These are phyloP conservation scores for Ectropis crepuscularia DNA, from an alignment of 2,888 invertebrate species.

Conservation along the genomic window DNA sequence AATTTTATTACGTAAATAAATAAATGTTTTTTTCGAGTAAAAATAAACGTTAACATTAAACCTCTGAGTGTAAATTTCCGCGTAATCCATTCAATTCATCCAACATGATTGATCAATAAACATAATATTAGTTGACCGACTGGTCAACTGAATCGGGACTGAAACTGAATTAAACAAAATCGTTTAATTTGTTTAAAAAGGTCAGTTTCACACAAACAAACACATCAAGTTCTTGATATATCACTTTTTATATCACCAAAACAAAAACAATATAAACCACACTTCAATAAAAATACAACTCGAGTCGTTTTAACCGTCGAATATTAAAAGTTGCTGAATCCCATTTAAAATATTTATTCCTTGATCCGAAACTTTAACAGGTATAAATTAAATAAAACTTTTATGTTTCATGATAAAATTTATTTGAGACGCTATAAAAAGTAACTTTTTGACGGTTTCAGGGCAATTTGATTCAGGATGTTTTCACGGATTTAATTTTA, in stretches of 20 bases:
- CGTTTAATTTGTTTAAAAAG: too few species aligned
- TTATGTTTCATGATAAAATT: conserved; percentile 31
- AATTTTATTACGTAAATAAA: too few species aligned
- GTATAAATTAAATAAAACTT: conserved; percentile 42
- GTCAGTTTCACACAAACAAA: too few species aligned
- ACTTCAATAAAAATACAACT: conserved; percentile 4
- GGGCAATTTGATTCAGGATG: conserved; percentile 29
- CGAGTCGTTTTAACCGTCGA: conserved; percentile 25
- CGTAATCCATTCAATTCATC: too few species aligned
- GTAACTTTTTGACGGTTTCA: conserved; percentile 29
- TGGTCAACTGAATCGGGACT: too few species aligned
- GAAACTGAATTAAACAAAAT: too few species aligned
- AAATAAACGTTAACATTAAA: too few species aligned
- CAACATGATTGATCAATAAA: too few species aligned
- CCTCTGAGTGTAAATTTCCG: too few species aligned
- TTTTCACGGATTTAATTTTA: conserved; percentile 18
- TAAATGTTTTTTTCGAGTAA: too few species aligned
- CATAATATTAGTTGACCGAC: too few species aligned
- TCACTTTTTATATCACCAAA: neutral
- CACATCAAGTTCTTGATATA: too few species aligned
- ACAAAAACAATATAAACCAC: conserved; percentile 3
- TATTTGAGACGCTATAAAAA: conserved; percentile 31
- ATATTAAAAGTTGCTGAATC: conserved; percentile 35
- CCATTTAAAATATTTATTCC: conserved; percentile 37
- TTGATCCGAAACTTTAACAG: conserved; percentile 30